phyloP scores from a whole-genome alignment of 2,113 vertebrate genomes.

The Gavialis gangeticus region DNA sequence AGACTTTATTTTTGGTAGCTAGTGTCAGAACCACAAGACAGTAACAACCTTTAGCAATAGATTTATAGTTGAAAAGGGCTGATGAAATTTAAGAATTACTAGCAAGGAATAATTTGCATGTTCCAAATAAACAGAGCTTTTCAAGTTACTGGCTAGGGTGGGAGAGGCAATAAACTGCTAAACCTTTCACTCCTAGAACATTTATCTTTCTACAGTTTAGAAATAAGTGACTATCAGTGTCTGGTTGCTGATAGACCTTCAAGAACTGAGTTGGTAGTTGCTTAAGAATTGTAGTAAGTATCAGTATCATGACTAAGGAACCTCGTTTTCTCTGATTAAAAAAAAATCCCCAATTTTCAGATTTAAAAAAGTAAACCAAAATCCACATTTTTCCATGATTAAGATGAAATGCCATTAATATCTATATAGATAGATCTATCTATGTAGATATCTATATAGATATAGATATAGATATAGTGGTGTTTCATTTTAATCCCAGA shows the following conservation, averaged over 20 bases:
- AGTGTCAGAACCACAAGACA: background rate
- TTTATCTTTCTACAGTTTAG: background rate
- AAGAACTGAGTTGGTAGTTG: background rate
- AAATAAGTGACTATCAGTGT: background rate
- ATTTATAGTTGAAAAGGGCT: background rate
- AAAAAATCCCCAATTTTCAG: too few relatives aligned
- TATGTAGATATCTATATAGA: too few relatives aligned
- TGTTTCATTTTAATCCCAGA: too few relatives aligned
- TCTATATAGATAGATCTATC: too few relatives aligned
- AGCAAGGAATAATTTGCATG: background rate
- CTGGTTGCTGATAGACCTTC: background rate
- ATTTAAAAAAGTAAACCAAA: too few relatives aligned
- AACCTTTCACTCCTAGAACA: background rate
- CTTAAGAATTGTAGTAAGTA: background rate
- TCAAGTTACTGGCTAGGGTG: background rate
- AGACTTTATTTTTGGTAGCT: background rate
- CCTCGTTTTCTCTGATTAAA: too few relatives aligned
- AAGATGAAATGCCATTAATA: too few relatives aligned
- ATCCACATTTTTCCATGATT: too few relatives aligned
- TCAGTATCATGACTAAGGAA: background rate
- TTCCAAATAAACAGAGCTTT: background rate
- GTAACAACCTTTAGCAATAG: background rate
- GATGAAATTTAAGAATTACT: background rate
- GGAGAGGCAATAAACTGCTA: background rate
- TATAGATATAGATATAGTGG: too few relatives aligned